Evolutionary conservation across 2,797 vertebrate genomes (phyloP).

Genomic region (Cichlasoma orientale): DNA sequence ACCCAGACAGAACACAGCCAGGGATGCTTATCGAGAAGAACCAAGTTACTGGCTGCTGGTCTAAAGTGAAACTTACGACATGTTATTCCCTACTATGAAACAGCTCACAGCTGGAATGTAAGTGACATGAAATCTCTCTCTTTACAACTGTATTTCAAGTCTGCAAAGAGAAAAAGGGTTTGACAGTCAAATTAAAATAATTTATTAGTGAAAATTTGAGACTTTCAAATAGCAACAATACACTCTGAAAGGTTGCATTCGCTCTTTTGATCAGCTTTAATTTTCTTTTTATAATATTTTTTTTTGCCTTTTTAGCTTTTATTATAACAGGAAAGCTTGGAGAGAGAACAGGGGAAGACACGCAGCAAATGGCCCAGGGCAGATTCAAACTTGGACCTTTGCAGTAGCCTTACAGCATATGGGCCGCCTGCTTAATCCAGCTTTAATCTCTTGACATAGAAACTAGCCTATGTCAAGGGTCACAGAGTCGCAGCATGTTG

Average conservation of each 20-base stretch:
- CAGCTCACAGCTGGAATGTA: too few relatives aligned
- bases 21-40: not conserved
- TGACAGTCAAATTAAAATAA: slow-evolving; percentile 24
- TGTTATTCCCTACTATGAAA: too few relatives aligned
- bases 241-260: not conserved
- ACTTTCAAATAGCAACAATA: not conserved
- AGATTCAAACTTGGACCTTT: not conserved
- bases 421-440: not conserved
- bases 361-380: not conserved
- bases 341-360: not conserved
- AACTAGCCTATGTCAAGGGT: not conserved
- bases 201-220: slow-evolving; percentile 7
- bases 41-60: not conserved
- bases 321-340: not conserved
- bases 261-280: not conserved
- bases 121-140: not conserved
- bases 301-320: not conserved
- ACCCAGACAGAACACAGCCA: not conserved
- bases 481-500: not conserved
- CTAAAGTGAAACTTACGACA: not conserved
- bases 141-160: not conserved
- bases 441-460: slow-evolving; percentile 12
- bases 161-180: not conserved
- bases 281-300: not conserved
- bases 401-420: not conserved